These are phyloP conservation scores for Acleris laterana DNA, from an alignment of 2,888 invertebrate genomes.

Conservation along the genomic window DNA sequence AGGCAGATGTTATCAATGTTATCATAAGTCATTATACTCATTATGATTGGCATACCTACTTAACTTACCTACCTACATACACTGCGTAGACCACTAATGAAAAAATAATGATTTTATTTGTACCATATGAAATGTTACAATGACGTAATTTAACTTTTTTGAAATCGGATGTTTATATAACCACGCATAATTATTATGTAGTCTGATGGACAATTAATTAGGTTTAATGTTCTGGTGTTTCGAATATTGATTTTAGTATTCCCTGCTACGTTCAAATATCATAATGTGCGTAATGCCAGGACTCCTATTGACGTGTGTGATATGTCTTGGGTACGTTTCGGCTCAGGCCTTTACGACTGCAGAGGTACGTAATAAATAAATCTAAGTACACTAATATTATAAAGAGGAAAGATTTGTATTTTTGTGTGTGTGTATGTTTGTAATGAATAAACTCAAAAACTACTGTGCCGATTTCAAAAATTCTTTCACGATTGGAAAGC, in stretches of 20 bases:
- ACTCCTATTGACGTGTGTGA: background rate
- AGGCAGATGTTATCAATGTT: background rate
- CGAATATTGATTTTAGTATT: background rate
- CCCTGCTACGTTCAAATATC: background rate
- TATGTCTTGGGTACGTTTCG: background rate
- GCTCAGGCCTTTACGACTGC: background rate
- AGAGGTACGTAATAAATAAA: background rate
- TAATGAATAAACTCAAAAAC: too few relatives aligned
- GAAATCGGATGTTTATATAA: background rate
- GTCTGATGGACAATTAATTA: background rate
- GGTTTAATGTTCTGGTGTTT: background rate
- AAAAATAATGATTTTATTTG: background rate
- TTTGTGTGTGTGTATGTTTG: too few relatives aligned
- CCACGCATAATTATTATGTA: background rate
- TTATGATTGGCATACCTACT: background rate
- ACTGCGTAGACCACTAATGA: background rate
- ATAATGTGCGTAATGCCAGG: background rate
- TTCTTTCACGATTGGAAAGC: too few relatives aligned
- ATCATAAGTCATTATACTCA: slow-evolving; percentile 5
- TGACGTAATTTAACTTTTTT: too few relatives aligned
- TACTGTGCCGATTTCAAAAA: too few relatives aligned
- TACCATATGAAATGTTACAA: too few relatives aligned
- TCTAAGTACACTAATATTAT: too few relatives aligned
- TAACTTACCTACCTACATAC: background rate
- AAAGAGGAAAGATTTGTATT: too few relatives aligned